Base-by-base conservation (phyloP, 2,113 vertebrate genomes). In the Actenoides lindsayi region DNA sequence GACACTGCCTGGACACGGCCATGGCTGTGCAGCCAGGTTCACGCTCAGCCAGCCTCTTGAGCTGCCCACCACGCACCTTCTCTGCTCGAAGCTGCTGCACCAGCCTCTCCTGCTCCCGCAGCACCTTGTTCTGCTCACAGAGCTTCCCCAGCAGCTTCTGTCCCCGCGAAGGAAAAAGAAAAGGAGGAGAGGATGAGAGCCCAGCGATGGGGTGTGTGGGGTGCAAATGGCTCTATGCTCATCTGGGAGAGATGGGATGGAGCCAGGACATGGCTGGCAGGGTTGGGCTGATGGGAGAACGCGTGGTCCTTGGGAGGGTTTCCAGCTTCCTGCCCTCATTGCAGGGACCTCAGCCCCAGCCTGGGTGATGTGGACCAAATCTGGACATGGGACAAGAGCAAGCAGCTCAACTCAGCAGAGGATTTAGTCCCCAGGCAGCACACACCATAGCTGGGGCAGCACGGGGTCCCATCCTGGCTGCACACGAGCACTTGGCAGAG, bases 81-180 rank as follows among this genome's bases (percentile, higher is more conserved):
- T 99, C 99, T 0, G 99, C 99, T 57, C 99, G 98, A 37, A 99
- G 98, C 87, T 99, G 98, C 97, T 99, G 99, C 77, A 99, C 99
- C 69, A 99, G 98, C 69, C 98, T 97, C 89, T 99, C 99, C 64
- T 99, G 99, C 80, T 99, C 99, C 92, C 99, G 98, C 96, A 99
- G 93, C 93, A 98, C 98, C 70, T 98, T 98, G 97, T 98, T 99
- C 97, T 99, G 99, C 92, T 99, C 99, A 94, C 99, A 99, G 48
- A 99, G 97, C 81, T 99, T 98, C 68, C 98, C 98, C 97, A 99
- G 98, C 64, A 99, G 98, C 98, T 99, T 99, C 99, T 99, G 96
- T 5, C 18, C 84, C 74, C 86, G 1, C 71, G 44, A 30, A 23
- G 54, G 64, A 30, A 64, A 33, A 44, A 95, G 73, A 90, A 51